Evolutionary conservation across 2,797 vertebrate genomes (phyloP), one percentile per base, ranked within the genome.

Genomic region (Myotis daubentonii): DNA sequence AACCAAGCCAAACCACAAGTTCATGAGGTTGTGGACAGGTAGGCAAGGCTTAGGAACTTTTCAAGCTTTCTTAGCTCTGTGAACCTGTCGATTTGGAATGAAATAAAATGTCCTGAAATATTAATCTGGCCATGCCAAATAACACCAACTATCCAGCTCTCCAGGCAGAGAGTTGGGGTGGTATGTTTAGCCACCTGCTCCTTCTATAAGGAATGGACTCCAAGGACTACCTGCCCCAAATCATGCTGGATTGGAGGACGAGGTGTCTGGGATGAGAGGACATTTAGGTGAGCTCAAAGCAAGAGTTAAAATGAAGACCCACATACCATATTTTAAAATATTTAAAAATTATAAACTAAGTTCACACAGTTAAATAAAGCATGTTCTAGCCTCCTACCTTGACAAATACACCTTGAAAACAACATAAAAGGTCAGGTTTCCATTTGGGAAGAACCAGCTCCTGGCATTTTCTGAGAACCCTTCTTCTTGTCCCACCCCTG

Each of bases 1-100:
- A 82, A n/a, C 68, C 33, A 84, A 87, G 92, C 95, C 96, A 96
- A 95, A 91, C 89, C 95, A 95, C 93, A 96, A 36, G 68, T 86
- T 94, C 84, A 87, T 20, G 44, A 87, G 6, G 30, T 71, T 95
- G 96, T 72, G 68, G 55, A 96, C 62, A 84, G 44, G 75, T 89
- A 96, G 76, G 76, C 95, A 93, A 96, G 62, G 87, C 44, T 70
- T 15, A 62, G 80, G 81, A 87, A 49, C 66, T 96, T 95, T 87
- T 65, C 60, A 74, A 92, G 20, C 49, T 96, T 91, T 57, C 38
- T 83, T 89, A 41, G 23, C 9, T 12, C 28, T 82, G 60, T 62
- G 81, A 91, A 72, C 95, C 84, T 70, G 75, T 36, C 8, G 12
- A 41, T 78, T 36, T 92, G 93, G 68, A 72, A 74, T 68, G 68